Base-by-base conservation (phyloP, 2,797 vertebrate species). In the Acipenser oxyrinchus region DNA sequence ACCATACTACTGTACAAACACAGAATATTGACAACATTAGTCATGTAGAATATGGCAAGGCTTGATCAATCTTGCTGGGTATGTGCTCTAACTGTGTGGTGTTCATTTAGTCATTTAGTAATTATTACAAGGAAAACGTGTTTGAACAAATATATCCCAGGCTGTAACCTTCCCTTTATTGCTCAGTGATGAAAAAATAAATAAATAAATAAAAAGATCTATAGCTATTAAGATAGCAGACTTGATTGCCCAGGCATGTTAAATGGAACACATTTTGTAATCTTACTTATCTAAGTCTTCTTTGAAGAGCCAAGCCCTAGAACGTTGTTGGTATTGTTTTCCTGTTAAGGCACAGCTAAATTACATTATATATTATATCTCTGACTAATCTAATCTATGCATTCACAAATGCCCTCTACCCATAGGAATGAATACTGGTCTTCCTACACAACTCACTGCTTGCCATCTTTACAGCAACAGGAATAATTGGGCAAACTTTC, bases 371-470 rank as follows among this genome's bases (percentile, higher is more conserved):
- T 77, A 79, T 75, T 68, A 74, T 65, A 65, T 71, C 65, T 49
- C 49, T 73, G 73, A 69, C 66, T 50, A 73, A 72, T 60, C 67
- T 71, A 74, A 75, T 69, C 72, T 70, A 73, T 73, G 69, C 62
- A 69, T 62, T 52, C 53, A 48, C 50, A 8, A 18, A 53, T 63
- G 49, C 60, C 53, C 12, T 49, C 13, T 9, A 7, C 60, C 48
- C 66, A 65, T 70, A 63, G 65, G 65, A 63, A 72, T 62, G 71
- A 57, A 68, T 68, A 69, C 70, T 69, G 62, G 73, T 59, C 58
- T 74, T 67, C 73, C 77, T 69, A 77, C 57, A 53, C 77, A 51
- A 70, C 68, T 69, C 15, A 49, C 51, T 7, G 57, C 13, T 62
- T 15, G 48, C 66, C 48, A 69, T 2, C 58, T 59, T 51, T 23